phyloP scores from a whole-genome alignment of 64 coral and sea anemone genomes.

The Pachyseris speciosa region DNA sequence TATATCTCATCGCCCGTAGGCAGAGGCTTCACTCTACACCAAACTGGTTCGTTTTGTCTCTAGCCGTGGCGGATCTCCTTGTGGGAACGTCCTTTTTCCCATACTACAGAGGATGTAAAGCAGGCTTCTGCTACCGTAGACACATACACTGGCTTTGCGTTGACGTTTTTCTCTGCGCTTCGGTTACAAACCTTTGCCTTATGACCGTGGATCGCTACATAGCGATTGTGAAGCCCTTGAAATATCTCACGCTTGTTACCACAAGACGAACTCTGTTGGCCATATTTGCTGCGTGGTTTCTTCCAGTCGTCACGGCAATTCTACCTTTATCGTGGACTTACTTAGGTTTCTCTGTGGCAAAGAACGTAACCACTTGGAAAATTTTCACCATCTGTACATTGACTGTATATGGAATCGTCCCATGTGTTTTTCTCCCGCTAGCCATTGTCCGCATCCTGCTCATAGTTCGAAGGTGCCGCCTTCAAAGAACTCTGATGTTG shows the following conservation, averaged over 20 bases:
- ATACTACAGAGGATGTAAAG: no score
- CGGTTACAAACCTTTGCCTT: constrained; percentile 35
- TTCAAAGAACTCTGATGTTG: neutral
- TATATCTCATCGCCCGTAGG: neutral
- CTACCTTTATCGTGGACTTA: neutral
- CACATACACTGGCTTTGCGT: neutral
- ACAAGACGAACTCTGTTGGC: neutral
- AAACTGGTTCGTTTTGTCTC: neutral
- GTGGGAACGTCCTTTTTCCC: no score
- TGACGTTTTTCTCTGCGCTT: constrained; percentile 28
- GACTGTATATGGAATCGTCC: neutral
- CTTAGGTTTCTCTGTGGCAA: neutral
- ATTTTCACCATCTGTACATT: neutral
- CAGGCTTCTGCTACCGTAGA: neutral
- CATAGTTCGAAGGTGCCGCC: neutral
- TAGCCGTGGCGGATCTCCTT: neutral
- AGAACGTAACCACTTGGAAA: neutral
- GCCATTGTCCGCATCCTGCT: constrained; percentile 2
- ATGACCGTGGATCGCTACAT: constrained; percentile 62
- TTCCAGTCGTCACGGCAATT: constrained; percentile 1
- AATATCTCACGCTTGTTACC: constrained; percentile 21
- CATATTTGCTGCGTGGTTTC: constrained; percentile 9
- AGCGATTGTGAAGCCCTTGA: constrained; percentile 49
- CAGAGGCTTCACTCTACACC: neutral
- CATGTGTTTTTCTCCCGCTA: neutral